A percentile compares a stretch with the other conserved stretches of the same genome.
These are phyloP conservation scores for Chlorocebus sabaeus DNA, from an alignment of 2,113 vertebrate species.

Conservation along the genomic window DNA sequence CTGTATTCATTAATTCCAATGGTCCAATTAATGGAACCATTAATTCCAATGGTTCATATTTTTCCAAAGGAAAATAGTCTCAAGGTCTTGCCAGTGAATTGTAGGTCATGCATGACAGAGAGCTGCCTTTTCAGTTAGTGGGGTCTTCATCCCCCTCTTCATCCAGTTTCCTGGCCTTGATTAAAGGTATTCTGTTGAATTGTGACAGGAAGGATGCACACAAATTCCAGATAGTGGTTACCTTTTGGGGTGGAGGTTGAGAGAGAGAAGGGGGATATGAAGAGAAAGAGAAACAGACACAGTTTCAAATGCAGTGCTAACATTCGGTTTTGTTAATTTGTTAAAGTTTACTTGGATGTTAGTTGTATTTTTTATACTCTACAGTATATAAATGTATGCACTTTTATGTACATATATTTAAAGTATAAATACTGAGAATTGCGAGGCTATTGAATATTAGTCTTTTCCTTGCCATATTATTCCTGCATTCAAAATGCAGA, in stretches of 20 bases:
- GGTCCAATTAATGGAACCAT: not conserved
- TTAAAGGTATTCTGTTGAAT: not conserved
- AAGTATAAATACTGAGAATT: not conserved
- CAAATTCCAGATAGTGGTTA: not conserved
- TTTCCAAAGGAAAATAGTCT: not conserved
- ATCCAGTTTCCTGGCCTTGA: not conserved
- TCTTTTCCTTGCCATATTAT: not conserved
- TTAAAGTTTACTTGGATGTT: not conserved
- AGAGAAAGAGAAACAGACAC: not conserved
- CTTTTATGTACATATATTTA: not conserved
- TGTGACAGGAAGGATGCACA: not conserved
- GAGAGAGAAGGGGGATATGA: not conserved
- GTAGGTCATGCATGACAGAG: not conserved
- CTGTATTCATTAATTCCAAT: slow-evolving; percentile 29
- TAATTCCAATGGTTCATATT: slow-evolving; percentile 7
- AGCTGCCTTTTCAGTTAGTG: not conserved
- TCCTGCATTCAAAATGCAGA: not conserved
- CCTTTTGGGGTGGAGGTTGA: not conserved
- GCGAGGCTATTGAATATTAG: not conserved
- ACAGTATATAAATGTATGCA: not conserved
- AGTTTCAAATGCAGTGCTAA: not conserved
- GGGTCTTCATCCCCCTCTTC: not conserved
- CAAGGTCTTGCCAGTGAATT: not conserved
- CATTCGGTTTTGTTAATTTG: not conserved
- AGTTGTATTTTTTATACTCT: not conserved